phyloP scores from a whole-genome alignment of 1,140 invertebrate species.

The Callitettix versicolor region DNA sequence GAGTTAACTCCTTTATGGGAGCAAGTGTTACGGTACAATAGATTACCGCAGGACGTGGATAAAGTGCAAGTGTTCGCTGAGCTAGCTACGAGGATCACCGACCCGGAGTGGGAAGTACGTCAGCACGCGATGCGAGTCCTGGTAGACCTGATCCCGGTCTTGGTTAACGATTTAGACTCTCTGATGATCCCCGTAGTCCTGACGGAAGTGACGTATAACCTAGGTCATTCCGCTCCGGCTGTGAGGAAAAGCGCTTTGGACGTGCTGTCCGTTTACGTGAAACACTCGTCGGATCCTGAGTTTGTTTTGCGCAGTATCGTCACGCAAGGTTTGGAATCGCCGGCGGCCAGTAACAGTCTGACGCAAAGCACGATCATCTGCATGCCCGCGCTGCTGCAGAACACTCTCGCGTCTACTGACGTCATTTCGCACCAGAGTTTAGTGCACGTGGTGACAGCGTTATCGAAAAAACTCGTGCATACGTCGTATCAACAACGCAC shows the following conservation, averaged over 20 bases:
- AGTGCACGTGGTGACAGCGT: conserved; percentile 37
- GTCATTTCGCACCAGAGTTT: conserved; percentile 23
- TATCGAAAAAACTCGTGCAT: conserved; percentile 54
- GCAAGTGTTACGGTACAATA: conserved; percentile 47
- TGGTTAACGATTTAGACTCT: conserved; percentile 46
- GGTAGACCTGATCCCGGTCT: conserved; percentile 57
- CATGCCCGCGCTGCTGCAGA: conserved; percentile 33
- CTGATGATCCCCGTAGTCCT: conserved; percentile 43
- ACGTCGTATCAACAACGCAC: conserved; percentile 55
- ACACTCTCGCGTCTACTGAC: not conserved
- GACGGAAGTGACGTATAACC: conserved; percentile 54
- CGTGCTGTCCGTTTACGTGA: conserved; percentile 52
- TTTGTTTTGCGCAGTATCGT: conserved; percentile 47
- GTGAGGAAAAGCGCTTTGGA: conserved; percentile 63
- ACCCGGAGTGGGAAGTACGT: conserved; percentile 70
- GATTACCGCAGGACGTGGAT: conserved; percentile 46
- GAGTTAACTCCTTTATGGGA: conserved; percentile 66
- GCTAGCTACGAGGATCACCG: conserved; percentile 54
- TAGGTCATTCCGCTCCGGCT: conserved; percentile 61
- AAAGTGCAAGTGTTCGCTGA: conserved; percentile 50
- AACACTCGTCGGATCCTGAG: conserved; percentile 43
- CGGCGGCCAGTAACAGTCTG: conserved; percentile 20
- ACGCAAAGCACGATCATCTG: conserved; percentile 28
- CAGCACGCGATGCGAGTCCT: conserved; percentile 65
- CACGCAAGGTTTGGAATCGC: conserved; percentile 45